Percentiles rank a stretch among this genome's conserved stretches.
Conservation (phyloP, 2,888 invertebrate species). For the Coelopa pilipes region DNA sequence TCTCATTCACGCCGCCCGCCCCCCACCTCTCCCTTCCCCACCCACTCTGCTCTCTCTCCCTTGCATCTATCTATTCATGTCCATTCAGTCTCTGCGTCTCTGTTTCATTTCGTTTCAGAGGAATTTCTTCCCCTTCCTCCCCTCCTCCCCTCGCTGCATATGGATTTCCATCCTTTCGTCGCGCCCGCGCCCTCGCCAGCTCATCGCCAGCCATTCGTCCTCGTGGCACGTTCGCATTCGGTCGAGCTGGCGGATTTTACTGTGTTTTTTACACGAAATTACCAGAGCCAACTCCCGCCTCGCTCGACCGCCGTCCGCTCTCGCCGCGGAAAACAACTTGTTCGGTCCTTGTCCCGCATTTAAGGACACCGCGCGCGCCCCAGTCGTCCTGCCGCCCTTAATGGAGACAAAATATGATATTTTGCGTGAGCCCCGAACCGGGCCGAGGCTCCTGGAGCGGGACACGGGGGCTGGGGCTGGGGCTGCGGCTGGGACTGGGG, state of each 20-base stretch:
- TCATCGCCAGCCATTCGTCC: no score
- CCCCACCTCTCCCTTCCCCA: neutral
- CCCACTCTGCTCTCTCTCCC: no score
- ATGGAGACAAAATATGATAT: constrained; percentile 12
- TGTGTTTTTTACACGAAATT: constrained; percentile 4
- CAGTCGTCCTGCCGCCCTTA: neutral
- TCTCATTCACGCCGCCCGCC: neutral
- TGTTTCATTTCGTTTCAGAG: neutral
- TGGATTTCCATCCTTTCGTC: no score
- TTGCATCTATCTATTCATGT: no score
- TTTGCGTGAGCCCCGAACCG: neutral
- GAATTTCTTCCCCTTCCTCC: no score
- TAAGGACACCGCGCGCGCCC: neutral
- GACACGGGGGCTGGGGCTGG: neutral
- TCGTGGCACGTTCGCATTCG: constrained; percentile 11
- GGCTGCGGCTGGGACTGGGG: neutral
- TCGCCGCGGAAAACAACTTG: neutral
- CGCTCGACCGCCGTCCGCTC: neutral
- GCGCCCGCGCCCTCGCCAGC: no score
- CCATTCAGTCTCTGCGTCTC: neutral
- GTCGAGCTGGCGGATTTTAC: constrained; percentile 14
- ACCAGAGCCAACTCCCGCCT: constrained; percentile 6
- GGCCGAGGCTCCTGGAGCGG: neutral
- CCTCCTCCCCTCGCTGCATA: no score
- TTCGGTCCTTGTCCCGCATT: neutral